phyloP scores from a whole-genome alignment of 2,113 vertebrate genomes.

The Mus pahari region DNA sequence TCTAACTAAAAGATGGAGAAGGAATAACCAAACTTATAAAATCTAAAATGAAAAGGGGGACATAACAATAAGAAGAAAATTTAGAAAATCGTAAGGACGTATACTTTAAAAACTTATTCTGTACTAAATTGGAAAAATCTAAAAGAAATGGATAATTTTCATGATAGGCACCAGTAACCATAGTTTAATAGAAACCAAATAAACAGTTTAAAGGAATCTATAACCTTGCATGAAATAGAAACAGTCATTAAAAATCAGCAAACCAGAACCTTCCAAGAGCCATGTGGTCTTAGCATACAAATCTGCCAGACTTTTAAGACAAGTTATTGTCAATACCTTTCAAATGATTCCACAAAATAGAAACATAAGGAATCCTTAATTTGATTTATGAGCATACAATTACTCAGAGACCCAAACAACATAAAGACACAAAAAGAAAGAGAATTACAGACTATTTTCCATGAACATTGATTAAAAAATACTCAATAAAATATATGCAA shows the following conservation, averaged over 20 bases:
- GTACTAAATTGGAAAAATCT: background rate
- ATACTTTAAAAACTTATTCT: background rate
- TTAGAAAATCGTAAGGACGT: background rate
- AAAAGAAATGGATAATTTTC: background rate
- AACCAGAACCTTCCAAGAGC: background rate
- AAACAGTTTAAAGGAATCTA: background rate
- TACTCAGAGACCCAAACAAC: background rate
- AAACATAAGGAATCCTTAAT: background rate
- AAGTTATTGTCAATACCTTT: background rate
- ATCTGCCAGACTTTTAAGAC: background rate
- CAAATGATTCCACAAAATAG: background rate
- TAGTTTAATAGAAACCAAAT: background rate
- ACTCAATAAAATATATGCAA: background rate
- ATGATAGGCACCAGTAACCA: background rate
- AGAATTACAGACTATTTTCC: background rate
- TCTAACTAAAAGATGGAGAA: background rate
- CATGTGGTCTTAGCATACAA: background rate
- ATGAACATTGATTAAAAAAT: background rate
- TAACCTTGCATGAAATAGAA: background rate
- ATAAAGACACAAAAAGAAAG: background rate
- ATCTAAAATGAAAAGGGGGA: background rate
- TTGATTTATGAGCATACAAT: background rate
- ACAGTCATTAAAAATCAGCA: background rate
- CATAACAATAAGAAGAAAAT: background rate
- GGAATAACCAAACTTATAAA: background rate